phyloP scores from a whole-genome alignment of 92 coral and sea anemone genomes.

The Porites rus region DNA sequence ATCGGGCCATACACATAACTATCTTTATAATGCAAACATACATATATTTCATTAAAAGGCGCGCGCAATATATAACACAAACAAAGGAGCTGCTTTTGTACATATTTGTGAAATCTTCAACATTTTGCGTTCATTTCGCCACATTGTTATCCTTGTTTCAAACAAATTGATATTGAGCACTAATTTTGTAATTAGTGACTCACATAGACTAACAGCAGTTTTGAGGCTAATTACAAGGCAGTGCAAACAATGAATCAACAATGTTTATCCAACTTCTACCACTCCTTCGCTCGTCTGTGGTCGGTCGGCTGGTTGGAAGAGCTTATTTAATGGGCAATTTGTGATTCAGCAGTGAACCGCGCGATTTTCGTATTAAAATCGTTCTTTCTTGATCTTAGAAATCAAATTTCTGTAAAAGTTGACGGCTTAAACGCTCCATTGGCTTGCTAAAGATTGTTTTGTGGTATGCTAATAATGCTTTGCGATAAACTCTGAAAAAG shows the following conservation, averaged over 20 bases:
- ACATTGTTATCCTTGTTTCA: not conserved
- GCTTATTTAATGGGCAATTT: not conserved
- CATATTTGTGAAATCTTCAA: not conserved
- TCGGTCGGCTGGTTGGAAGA: constrained; percentile 1
- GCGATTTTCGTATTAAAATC: not conserved
- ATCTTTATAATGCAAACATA: not conserved
- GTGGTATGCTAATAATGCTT: not conserved
- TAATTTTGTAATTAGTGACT: not conserved
- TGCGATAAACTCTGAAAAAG: not conserved
- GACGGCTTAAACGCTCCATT: not conserved
- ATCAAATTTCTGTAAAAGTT: not conserved
- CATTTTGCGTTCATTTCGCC: not conserved
- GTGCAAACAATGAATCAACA: not conserved
- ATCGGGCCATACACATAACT: not conserved
- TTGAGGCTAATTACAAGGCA: not conserved
- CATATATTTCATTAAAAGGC: not conserved
- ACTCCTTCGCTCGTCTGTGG: not conserved
- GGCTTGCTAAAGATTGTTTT: not conserved
- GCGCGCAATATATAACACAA: not conserved
- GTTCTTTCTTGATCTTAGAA: not conserved
- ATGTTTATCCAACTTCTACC: constrained; percentile 1
- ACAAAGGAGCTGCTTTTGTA: not conserved
- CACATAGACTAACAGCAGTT: constrained; percentile 1
- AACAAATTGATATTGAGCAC: not conserved
- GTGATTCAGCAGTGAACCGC: not conserved